A percentile compares a stretch with the other conserved stretches of the same genome.
Conservation (phyloP, 2,113 vertebrate species). For the Nothobranchius furzeri region DNA sequence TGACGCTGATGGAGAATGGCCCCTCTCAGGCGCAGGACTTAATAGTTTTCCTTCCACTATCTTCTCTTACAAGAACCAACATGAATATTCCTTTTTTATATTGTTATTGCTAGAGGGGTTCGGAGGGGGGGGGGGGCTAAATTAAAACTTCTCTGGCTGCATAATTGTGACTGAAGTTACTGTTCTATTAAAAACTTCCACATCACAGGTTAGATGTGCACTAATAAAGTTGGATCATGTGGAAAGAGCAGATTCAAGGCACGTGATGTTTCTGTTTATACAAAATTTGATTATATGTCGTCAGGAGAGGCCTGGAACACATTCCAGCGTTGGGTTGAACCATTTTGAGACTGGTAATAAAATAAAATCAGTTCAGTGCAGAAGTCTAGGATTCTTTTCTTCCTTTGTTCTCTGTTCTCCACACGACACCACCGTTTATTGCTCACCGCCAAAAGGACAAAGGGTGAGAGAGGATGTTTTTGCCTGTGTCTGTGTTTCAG, state of each 20-base stretch:
- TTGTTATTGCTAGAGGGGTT: background rate
- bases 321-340: background rate
- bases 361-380: background rate
- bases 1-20: background rate
- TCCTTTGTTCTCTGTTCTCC: background rate
- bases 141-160: background rate
- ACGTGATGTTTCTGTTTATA: background rate
- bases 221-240: background rate
- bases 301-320: background rate
- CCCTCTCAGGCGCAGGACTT: background rate
- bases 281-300: background rate
- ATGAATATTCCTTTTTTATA: constrained; percentile 11
- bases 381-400: background rate
- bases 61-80: constrained; percentile 11
- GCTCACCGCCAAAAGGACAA: too few relatives aligned
- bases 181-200: too few relatives aligned
- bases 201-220: background rate
- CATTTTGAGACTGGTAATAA: background rate
- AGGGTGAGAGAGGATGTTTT: too few relatives aligned
- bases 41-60: constrained; percentile 3
- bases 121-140: background rate
- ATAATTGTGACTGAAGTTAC: background rate
- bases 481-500: too few relatives aligned
- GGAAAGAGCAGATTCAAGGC: background rate
- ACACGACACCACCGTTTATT: too few relatives aligned